Evolutionary conservation across 1,140 invertebrate species (phyloP), one percentile per base, ranked within the genome.

Genomic region (Mamestra configurata): DNA sequence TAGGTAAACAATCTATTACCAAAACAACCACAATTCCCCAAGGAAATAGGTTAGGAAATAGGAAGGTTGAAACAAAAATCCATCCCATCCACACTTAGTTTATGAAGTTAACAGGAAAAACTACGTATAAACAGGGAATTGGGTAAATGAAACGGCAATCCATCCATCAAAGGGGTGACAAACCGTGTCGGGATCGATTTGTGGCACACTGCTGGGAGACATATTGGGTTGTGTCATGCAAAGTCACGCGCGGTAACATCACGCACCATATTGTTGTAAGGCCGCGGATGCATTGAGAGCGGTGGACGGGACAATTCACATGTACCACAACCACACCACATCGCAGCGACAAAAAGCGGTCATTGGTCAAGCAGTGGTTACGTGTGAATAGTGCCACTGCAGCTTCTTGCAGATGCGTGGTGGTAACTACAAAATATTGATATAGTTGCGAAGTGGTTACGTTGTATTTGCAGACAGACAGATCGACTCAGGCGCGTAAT

Each of bases 191-290:
- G 24, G 59, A 79, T 79, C 66, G 68, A 79, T 81, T 78, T 77
- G 79, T 66, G 71, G 76, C 31, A 75, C 59, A 68, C 73, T 46
- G 66, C 27, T 31, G 46, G 53, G 43, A 55, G 66, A 84, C 77
- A 81, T 79, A 83, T 81, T 84, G 82, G 53, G 43, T 22, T 55
- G 70, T 66, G 75, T 84, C 83, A 84, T 84, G 83, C 80, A 57
- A 68, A 78, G 80, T 80, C 83, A 84, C 83, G 83, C 79, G 57
- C 68, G 80, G 61, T 61, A 77, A 61, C 72, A 27, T 61, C 61
- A 40, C 71, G 31, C 46, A 37, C 11, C 22, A 22, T 46, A 20
- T 46, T 76, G 57, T 61, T n/a, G 55, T 49, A 49, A 61, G 55
- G 72, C 15, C 5, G 55, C 35, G 40, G 71, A 15, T 27, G 31